Base-by-base conservation (phyloP, 2,113 vertebrate genomes). In the Condylura cristata region DNA sequence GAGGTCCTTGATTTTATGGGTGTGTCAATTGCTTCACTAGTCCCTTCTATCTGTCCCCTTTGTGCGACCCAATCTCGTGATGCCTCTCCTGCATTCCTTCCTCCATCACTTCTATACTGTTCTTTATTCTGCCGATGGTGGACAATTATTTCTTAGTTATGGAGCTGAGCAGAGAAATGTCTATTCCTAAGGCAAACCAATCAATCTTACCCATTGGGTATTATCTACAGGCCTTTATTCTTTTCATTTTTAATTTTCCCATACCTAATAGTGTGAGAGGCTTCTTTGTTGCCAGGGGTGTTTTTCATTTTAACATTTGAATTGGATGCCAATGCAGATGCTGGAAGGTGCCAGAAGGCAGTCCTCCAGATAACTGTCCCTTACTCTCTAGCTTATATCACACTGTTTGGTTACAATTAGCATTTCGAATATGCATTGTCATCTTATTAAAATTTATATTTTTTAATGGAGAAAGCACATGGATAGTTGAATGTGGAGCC, bases 281-380 rank as follows among this genome's bases (percentile, higher is more conserved):
- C n/a, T 89, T 92, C 80, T 94, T 93, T 93, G 75, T 34, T 89
- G 75, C 56, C 58, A 89, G 68, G 80, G 84, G 70, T 75, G 24
- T 89, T 70, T 75, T 63, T 88, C 76, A 91, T 87, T 91, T 79
- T 74, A 74, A 95, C 70, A 91, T 91, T 41, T 89, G 53, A 97
- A 89, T 97, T 91, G 84, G 75, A 95, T 93, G 90, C n/a, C 53
- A 97, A 28, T 97, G 96, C 93, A 95, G 96, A 95, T 96, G 76
- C 56, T 89, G 71, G 66, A 96, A 94, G 80, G 68, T 97, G 96
- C 97, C 96, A 97, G 86, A 96, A 96, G 94, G 90, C 91, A 96
- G 90, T 84, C 95, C 95, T 97, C 95, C 95, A 96, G 97, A 90
- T 94, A 96, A 91, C 0, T 91, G 79, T 96, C 91, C 70, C 87